Percentiles rank a stretch among this genome's conserved stretches.
Conservation (phyloP, 1,140 invertebrate genomes). For the Macrosteles quadrilineatus region DNA sequence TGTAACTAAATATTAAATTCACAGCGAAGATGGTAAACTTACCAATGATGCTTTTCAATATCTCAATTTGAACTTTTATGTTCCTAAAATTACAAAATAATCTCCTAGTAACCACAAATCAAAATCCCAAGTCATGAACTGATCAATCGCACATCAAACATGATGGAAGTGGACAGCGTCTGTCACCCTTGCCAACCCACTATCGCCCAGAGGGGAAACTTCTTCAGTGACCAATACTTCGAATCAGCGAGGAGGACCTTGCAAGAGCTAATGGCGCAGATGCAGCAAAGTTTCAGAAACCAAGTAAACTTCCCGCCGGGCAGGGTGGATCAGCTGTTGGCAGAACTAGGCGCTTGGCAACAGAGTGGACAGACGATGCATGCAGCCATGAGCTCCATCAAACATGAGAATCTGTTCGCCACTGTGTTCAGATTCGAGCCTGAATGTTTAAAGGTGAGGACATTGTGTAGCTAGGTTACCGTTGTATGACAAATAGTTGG, state of each 20-base stretch:
- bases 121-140: no score
- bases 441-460: conserved; percentile 15
- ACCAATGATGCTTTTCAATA: no score
- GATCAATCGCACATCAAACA: no score
- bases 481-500: no score
- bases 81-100: no score
- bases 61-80: no score
- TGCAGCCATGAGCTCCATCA: neutral
- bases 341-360: conserved; percentile 11
- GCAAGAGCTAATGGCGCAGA: neutral
- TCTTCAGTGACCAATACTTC: conserved; percentile 19
- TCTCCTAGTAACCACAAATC: no score
- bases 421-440: neutral
- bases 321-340: neutral
- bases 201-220: conserved; percentile 11
- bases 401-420: neutral
- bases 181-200: neutral
- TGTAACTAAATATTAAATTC: no score
- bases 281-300: conserved; percentile 3
- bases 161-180: neutral
- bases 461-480: no score
- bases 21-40: no score
- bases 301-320: neutral
- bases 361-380: neutral
- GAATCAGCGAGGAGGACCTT: neutral